These are phyloP conservation scores for Drosophila anomalata DNA, from an alignment of 2,888 invertebrate species.

Conservation along the genomic window DNA sequence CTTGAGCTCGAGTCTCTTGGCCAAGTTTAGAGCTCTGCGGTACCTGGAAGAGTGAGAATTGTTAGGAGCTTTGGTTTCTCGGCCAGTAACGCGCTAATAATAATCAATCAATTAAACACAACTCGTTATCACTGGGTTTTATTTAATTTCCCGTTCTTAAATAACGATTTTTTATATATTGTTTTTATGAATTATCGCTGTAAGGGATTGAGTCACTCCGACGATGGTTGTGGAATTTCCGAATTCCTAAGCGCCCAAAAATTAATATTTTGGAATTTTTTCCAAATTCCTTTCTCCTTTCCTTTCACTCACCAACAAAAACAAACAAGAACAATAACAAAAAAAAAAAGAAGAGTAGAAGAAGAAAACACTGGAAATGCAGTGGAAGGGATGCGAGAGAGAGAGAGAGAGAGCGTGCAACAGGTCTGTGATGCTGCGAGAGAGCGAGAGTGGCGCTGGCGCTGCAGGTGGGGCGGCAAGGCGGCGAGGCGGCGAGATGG, in stretches of 20 bases:
- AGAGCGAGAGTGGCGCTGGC: constrained; percentile 1
- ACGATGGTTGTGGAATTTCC: constrained; percentile 17
- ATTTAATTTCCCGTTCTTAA: constrained; percentile 3
- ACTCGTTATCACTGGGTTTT: constrained; percentile 26
- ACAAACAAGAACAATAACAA: constrained; percentile 15
- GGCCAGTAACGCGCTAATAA: too few relatives aligned
- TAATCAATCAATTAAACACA: constrained; percentile 21
- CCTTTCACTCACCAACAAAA: constrained; percentile 18
- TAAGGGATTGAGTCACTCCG: constrained; percentile 1
- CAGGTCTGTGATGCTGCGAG: constrained; percentile 24
- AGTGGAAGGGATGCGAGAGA: constrained; percentile 18
- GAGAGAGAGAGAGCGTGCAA: constrained; percentile 25
- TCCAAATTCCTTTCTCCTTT: neutral
- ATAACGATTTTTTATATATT: neutral
- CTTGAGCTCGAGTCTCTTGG: constrained; percentile 1
- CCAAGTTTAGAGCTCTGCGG: constrained; percentile 18
- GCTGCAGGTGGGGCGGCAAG: constrained; percentile 3
- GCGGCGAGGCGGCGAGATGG: constrained; percentile 4
- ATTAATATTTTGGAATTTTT: neutral
- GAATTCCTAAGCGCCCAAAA: neutral
- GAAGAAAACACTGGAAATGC: constrained; percentile 19
- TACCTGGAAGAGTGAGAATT: constrained; percentile 15
- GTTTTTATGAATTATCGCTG: neutral
- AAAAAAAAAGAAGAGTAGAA: constrained; percentile 9
- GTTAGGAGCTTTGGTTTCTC: too few relatives aligned